These are phyloP conservation scores for Eulimnadia texana DNA, from an alignment of 1,140 invertebrate genomes.

Conservation along the genomic window DNA sequence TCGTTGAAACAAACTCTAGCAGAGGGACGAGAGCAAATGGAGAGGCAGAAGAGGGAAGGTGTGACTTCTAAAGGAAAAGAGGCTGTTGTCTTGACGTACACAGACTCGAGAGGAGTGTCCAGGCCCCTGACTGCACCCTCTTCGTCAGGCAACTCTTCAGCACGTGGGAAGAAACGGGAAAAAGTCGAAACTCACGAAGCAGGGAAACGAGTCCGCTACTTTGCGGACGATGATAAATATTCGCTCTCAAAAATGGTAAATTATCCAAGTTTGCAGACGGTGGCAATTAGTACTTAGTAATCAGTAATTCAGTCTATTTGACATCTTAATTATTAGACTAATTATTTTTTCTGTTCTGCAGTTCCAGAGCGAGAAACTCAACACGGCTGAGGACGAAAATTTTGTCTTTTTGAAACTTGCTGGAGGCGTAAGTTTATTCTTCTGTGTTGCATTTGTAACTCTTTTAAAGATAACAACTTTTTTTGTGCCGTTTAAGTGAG, in stretches of 20 bases:
- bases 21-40: slow-evolving; percentile 30
- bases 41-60: slow-evolving; percentile 2
- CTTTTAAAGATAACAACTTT: too few relatives aligned
- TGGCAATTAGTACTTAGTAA: too few relatives aligned
- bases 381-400: slow-evolving; percentile 63
- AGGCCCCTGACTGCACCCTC: slow-evolving; percentile 23
- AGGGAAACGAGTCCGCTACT: slow-evolving; percentile 63
- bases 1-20: slow-evolving; percentile 61
- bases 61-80: slow-evolving; percentile 29
- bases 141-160: slow-evolving; percentile 10
- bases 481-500: too few relatives aligned
- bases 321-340: too few relatives aligned
- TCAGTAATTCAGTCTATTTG: neutral
- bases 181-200: slow-evolving; percentile 50
- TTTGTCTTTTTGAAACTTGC: too few relatives aligned
- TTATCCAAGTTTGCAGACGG: too few relatives aligned
- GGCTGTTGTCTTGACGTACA: slow-evolving; percentile 53
- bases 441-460: too few relatives aligned
- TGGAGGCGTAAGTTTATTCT: too few relatives aligned
- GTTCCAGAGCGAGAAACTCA: slow-evolving; percentile 80
- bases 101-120: slow-evolving; percentile 43
- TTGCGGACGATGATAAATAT: slow-evolving; percentile 79
- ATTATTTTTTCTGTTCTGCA: slow-evolving; percentile 31
- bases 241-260: slow-evolving; percentile 69
- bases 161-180: slow-evolving; percentile 35